A percentile compares a stretch with the other conserved stretches of the same genome.
Conservation (phyloP, 2,888 invertebrate genomes). For the Meiosimyza decipiens region DNA sequence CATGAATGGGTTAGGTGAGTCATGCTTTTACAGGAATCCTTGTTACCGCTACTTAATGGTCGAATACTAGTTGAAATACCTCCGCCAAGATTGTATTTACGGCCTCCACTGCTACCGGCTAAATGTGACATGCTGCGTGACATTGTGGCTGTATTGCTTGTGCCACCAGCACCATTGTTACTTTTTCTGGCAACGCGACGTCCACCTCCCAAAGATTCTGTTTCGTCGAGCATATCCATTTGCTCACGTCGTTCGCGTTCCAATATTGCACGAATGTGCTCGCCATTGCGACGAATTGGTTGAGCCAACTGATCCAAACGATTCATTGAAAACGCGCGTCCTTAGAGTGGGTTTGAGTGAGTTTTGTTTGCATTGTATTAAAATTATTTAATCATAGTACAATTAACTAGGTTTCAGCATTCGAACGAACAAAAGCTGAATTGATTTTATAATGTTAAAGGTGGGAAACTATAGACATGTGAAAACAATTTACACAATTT, state of each 20-base stretch:
- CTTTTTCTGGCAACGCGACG: constrained; percentile 43
- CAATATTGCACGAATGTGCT: constrained; percentile 66
- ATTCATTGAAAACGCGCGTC: constrained; percentile 94
- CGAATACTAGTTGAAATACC: constrained; percentile 61
- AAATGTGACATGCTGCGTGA: constrained; percentile 81
- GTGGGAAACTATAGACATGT: too few species aligned
- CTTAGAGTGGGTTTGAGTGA: constrained; percentile 61
- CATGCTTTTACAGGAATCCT: constrained; percentile 69
- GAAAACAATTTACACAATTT: too few species aligned
- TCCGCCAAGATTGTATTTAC: constrained; percentile 58
- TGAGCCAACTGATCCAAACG: constrained; percentile 87
- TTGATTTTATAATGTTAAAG: too few species aligned
- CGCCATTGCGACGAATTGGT: constrained; percentile 73
- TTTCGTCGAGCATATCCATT: constrained; percentile 63
- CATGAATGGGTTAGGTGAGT: constrained; percentile 66
- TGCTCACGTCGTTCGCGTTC: constrained; percentile 65
- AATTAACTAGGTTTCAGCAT: too few species aligned
- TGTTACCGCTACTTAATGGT: constrained; percentile 62
- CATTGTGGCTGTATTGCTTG: constrained; percentile 63
- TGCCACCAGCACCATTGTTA: constrained; percentile 46
- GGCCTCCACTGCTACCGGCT: constrained; percentile 53
- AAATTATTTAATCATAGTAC: too few species aligned
- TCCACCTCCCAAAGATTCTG: constrained; percentile 58
- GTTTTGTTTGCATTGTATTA: too few species aligned
- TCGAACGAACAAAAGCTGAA: too few species aligned